Evolutionary conservation across 2,797 vertebrate species (phyloP), one percentile per base, ranked within the genome.

Genomic region (Myotis findleyi): DNA sequence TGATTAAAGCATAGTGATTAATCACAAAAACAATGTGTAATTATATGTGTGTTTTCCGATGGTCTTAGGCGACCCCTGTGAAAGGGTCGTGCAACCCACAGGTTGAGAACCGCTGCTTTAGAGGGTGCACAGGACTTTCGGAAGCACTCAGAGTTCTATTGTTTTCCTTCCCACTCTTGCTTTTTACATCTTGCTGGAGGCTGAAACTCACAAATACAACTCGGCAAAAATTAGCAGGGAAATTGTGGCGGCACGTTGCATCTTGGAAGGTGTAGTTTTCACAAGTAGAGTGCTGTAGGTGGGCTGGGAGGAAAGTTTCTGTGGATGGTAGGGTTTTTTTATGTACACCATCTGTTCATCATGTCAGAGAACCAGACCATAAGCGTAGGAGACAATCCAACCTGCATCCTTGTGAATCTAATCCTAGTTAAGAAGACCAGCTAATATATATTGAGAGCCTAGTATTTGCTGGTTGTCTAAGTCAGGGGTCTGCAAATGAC

Each of bases 291-390:
- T 80, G 72, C 72, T 84, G 0, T n/a, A 82, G 89, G 81, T 85
- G 77, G 89, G 93, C 81, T 91, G 81, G 41, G 27, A 44, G 23
- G 76, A 47, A 21, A 18, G 76, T 75, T 89, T 91, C 87, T 87
- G 59, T 53, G 91, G 25, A 4, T 49, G 76, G 27, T 51, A 53
- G 18, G 8, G 53, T 79, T 82, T 36, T 83, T 81, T 84, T 85
- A 49, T n/a, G 14, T 23, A 3, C 13, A 2, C 72, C 89, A 82
- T 94, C 84, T 97, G 89, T 93, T 95, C 84, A 4, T 23, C 5
- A 33, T 91, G 91, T 96, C 96, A 82, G 62, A 64, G 77, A 76
- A 84, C 25, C 91, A 95, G 89, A 81, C 53, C 91, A 69, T n/a
- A 3, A 83, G 73, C 3, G 0, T 25, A 64, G 77, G 71, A 81